Conservation (phyloP, 2,113 vertebrate genomes). For the Hoplias malabaricus region DNA sequence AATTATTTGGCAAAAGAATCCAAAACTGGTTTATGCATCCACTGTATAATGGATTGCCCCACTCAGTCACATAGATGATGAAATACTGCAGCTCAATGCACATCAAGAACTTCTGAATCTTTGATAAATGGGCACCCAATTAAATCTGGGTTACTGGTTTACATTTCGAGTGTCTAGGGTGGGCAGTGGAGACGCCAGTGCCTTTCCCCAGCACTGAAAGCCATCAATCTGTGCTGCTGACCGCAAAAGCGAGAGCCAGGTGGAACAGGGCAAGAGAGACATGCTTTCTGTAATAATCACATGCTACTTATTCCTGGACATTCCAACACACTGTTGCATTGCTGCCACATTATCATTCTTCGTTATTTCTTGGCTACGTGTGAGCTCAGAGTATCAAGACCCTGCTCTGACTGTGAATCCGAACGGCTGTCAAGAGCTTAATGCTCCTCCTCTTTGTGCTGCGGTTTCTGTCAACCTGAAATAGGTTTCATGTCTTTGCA, state of each 20-base stretch:
- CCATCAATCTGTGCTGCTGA: conserved; percentile 68
- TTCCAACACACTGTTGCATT: neutral
- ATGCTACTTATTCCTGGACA: neutral
- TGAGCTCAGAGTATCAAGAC: neutral
- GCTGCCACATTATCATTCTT: neutral
- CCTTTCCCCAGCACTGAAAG: conserved; percentile 67
- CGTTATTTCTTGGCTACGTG: neutral
- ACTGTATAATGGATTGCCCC: conserved; percentile 42
- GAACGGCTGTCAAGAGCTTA: neutral
- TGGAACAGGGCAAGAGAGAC: neutral
- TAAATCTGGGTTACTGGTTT: conserved; percentile 79
- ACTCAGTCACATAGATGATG: conserved; percentile 37
- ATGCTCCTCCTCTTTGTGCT: neutral
- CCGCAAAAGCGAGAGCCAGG: conserved; percentile 48
- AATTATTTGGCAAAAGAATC: conserved; percentile 45
- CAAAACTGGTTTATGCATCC: conserved; percentile 36
- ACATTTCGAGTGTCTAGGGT: conserved; percentile 53
- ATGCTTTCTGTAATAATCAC: neutral
- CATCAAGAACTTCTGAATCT: conserved; percentile 62
- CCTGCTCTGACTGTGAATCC: neutral
- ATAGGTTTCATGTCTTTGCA: neutral
- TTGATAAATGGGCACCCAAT: conserved; percentile 74
- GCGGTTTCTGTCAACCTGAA: neutral
- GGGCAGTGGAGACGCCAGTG: conserved; percentile 63
- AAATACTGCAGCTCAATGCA: conserved; percentile 47